phyloP scores from a whole-genome alignment of 2,888 invertebrate genomes.

The Latheticus oryzae region DNA sequence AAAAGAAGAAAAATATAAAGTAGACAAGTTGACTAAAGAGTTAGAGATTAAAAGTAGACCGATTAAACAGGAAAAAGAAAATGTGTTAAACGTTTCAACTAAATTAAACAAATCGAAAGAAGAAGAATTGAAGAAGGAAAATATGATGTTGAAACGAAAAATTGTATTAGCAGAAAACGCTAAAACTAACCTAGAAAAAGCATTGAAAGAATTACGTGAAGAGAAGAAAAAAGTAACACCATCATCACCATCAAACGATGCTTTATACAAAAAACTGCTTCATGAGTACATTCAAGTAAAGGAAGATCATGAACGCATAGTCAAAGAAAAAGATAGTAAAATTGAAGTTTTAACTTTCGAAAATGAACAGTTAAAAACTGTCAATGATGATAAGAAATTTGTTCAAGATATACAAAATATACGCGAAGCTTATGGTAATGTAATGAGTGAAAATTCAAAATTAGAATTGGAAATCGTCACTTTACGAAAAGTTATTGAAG shows the following conservation, averaged over 20 bases:
- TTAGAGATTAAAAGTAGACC: conserved; percentile 11
- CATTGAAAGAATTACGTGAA: conserved; percentile 54
- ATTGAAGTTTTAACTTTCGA: conserved; percentile 6
- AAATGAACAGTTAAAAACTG: conserved; percentile 19
- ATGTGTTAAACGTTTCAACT: conserved; percentile 18
- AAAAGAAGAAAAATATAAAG: conserved; percentile 20
- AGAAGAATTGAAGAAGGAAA: conserved; percentile 55
- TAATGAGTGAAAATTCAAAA: conserved; percentile 58
- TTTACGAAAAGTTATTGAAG: conserved; percentile 50
- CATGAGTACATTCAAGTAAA: conserved; percentile 43
- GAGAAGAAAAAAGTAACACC: conserved; percentile 50
- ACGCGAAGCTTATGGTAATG: conserved; percentile 57
- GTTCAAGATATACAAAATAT: conserved; percentile 46
- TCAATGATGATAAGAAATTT: conserved; percentile 34
- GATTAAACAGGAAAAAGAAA: conserved; percentile 19
- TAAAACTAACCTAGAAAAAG: conserved; percentile 48
- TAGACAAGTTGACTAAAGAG: conserved; percentile 13
- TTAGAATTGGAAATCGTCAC: conserved; percentile 58
- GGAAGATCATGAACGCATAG: conserved; percentile 33
- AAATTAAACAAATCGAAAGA: conserved; percentile 45
- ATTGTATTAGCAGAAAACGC: conserved; percentile 48
- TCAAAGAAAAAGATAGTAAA: conserved; percentile 25
- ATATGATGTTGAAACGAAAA: conserved; percentile 51
- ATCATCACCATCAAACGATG: conserved; percentile 40
- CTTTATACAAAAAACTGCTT: conserved; percentile 51